phyloP scores from a whole-genome alignment of 2,888 invertebrate species.

The Pycnomerus fuliginosus region DNA sequence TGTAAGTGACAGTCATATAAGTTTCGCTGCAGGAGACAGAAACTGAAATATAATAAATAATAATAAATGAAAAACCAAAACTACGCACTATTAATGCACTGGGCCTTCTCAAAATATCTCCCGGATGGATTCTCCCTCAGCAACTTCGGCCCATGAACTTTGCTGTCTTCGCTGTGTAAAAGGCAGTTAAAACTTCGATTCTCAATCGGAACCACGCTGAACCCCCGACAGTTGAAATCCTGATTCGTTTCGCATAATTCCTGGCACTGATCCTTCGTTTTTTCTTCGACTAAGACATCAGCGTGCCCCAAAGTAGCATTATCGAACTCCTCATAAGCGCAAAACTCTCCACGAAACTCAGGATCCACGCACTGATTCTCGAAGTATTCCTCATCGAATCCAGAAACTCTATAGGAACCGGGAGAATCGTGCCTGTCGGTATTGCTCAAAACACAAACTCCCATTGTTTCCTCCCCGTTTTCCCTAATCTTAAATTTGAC shows the following conservation, averaged over 20 bases:
- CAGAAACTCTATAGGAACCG: constrained; percentile 73
- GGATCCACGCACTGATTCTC: constrained; percentile 71
- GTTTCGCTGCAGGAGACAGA: constrained; percentile 74
- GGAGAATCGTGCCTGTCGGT: constrained; percentile 75
- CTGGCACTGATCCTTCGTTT: constrained; percentile 58
- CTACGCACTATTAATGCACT: constrained; percentile 77
- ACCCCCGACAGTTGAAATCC: constrained; percentile 72
- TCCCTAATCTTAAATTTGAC: constrained; percentile 54
- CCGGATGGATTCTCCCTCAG: constrained; percentile 61
- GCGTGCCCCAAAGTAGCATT: constrained; percentile 68
- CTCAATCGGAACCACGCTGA: constrained; percentile 52
- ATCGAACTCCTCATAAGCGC: constrained; percentile 75
- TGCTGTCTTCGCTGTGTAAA: constrained; percentile 79
- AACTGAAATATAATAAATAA: too few species aligned
- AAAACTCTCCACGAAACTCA: constrained; percentile 56
- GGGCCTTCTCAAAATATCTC: constrained; percentile 76
- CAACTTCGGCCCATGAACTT: constrained; percentile 74
- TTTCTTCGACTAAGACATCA: constrained; percentile 56
- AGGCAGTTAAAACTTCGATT: constrained; percentile 57
- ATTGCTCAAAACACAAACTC: constrained; percentile 70
- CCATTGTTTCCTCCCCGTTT: constrained; percentile 39
- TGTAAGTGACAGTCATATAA: constrained; percentile 67
- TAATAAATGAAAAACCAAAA: too few species aligned
- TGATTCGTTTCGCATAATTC: constrained; percentile 62
- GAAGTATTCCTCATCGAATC: constrained; percentile 76